Evolutionary conservation across 2,113 vertebrate genomes (phyloP).

Genomic region (Erinaceus europaeus): DNA sequence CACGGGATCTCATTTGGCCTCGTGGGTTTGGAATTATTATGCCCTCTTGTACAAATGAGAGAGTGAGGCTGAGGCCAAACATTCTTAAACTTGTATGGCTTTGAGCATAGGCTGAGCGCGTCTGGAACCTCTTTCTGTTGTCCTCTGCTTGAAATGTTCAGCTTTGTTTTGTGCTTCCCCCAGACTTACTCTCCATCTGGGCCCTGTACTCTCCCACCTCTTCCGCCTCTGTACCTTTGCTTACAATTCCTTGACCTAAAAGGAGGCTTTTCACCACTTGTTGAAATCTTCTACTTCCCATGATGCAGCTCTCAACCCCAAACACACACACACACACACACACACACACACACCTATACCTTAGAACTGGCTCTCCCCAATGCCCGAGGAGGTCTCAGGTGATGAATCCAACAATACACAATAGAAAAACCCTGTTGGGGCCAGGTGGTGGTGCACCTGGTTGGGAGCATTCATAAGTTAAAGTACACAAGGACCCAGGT

Average conservation of each 20-base stretch:
- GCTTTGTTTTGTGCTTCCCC: neutral
- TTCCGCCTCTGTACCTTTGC: neutral
- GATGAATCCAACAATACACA: neutral
- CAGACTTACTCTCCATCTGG: neutral
- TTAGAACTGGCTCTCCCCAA: neutral
- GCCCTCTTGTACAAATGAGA: neutral
- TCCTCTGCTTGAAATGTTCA: neutral
- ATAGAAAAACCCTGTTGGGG: neutral
- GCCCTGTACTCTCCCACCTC: neutral
- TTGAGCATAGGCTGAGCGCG: neutral
- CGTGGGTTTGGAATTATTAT: neutral
- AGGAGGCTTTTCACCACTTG: neutral
- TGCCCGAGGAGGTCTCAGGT: neutral
- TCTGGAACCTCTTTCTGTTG: neutral
- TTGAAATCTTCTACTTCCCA: neutral
- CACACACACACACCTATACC: no score
- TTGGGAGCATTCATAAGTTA: no score
- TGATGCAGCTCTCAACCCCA: neutral
- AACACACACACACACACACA: no score
- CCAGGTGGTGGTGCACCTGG: no score
- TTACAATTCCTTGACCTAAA: neutral
- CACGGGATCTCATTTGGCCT: constrained; percentile 12
- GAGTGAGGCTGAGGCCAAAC: neutral
- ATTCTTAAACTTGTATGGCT: neutral
- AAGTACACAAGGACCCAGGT: no score